Conservation (phyloP, 2,888 invertebrate species). For the Hydriomena furcata region DNA sequence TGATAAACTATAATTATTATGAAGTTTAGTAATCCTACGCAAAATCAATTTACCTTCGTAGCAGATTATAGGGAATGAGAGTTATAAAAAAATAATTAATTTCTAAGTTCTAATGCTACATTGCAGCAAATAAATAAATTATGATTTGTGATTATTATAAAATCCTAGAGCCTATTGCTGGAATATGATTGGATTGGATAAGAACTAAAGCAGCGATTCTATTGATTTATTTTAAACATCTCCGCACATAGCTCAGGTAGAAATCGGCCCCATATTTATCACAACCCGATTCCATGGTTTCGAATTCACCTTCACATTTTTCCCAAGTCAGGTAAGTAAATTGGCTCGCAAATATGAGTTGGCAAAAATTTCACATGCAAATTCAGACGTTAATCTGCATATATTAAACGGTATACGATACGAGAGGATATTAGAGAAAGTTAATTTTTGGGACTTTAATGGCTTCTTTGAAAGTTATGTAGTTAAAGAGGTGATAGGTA, state of each 20-base stretch:
- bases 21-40: too few relatives aligned
- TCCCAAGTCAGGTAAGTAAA: slow-evolving; percentile 29
- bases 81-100: too few relatives aligned
- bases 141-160: not conserved
- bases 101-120: too few relatives aligned
- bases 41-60: too few relatives aligned
- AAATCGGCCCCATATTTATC: not conserved
- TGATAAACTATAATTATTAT: too few relatives aligned
- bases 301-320: slow-evolving; percentile 7
- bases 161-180: not conserved
- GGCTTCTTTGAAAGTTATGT: not conserved
- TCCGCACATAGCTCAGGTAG: too few relatives aligned
- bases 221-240: too few relatives aligned
- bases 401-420: slow-evolving; percentile 21
- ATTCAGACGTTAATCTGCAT: slow-evolving; percentile 22
- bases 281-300: slow-evolving; percentile 4
- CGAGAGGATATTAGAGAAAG: slow-evolving; percentile 6
- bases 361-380: slow-evolving; percentile 26
- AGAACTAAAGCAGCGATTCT: too few relatives aligned
- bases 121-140: too few relatives aligned
- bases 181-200: too few relatives aligned
- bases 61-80: too few relatives aligned
- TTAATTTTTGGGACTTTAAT: slow-evolving; percentile 10
- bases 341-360: slow-evolving; percentile 28
- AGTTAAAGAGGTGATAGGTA: too few relatives aligned